Percentiles rank a stretch among this genome's conserved stretches.
Conservation (phyloP, 2,797 vertebrate species). For the Mus caroli region DNA sequence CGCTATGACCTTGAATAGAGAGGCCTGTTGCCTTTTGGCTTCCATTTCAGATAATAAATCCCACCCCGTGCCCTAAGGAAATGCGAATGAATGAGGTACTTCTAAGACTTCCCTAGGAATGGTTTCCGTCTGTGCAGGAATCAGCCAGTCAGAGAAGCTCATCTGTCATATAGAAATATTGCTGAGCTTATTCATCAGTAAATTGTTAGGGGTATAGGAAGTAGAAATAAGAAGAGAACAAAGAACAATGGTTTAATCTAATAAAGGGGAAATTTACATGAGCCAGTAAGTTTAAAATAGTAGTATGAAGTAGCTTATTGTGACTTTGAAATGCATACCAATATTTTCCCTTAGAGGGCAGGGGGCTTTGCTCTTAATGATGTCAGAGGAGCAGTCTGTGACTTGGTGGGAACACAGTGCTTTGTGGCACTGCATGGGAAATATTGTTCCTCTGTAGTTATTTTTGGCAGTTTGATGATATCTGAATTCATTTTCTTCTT, state of each 20-base stretch:
- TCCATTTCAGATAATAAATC: conserved; percentile 56
- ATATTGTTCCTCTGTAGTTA: neutral
- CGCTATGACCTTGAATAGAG: conserved; percentile 47
- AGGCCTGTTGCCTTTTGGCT: conserved; percentile 57
- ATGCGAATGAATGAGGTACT: conserved; percentile 44
- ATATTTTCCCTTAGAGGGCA: neutral
- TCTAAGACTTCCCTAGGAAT: neutral
- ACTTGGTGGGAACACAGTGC: neutral
- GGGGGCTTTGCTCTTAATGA: conserved; percentile 7
- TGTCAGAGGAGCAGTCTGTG: neutral
- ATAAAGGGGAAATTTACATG: conserved; percentile 29
- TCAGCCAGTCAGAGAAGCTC: neutral
- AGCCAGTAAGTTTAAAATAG: neutral
- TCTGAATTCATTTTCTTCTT: conserved; percentile 1
- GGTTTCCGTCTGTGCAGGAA: neutral
- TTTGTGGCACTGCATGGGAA: neutral
- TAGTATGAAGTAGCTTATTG: conserved; percentile 20
- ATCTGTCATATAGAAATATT: neutral
- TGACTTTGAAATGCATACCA: neutral
- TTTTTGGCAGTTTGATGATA: neutral
- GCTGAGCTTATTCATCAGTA: neutral
- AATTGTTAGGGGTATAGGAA: conserved; percentile 1
- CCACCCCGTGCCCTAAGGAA: neutral
- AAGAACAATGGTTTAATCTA: neutral
- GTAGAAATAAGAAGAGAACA: neutral